A percentile compares a stretch with the other conserved stretches of the same genome.
These are phyloP conservation scores for Gulo gulo DNA, from an alignment of 2,113 vertebrate species.

Conservation along the genomic window DNA sequence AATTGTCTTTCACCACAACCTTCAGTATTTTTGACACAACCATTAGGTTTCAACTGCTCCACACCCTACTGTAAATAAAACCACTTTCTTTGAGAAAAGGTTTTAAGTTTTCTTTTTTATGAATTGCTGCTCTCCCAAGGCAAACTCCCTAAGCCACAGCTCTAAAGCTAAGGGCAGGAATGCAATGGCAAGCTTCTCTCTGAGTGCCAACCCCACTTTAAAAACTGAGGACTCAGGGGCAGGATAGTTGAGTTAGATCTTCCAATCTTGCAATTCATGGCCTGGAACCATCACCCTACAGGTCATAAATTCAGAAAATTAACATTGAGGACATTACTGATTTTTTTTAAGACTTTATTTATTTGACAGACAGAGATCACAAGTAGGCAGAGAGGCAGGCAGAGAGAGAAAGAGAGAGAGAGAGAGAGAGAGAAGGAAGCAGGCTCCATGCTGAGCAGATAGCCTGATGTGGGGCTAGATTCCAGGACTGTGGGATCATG, in stretches of 20 bases:
- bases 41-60: not conserved
- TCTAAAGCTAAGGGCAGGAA: not conserved
- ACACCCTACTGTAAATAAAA: not conserved
- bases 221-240: not conserved
- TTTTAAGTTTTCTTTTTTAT: not conserved
- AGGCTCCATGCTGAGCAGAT: too few species aligned
- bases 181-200: not conserved
- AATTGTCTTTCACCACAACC: not conserved
- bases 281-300: not conserved
- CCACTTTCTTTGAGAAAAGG: not conserved
- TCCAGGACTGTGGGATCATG: too few species aligned
- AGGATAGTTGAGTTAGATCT: not conserved
- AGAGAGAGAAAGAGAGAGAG: too few species aligned
- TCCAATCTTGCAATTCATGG: not conserved
- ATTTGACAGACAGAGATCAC: too few species aligned
- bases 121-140: not conserved
- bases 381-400: too few species aligned
- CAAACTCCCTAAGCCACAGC: not conserved
- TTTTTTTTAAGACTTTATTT: not conserved
- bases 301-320: not conserved
- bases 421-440: too few species aligned
- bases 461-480: too few species aligned
- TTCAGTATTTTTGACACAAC: not conserved
- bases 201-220: not conserved
- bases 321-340: not conserved